Percentiles rank a stretch among this genome's conserved stretches.
Evolutionary conservation across 2,888 invertebrate genomes (phyloP).

Genomic region (Drosophila fungiperda): DNA sequence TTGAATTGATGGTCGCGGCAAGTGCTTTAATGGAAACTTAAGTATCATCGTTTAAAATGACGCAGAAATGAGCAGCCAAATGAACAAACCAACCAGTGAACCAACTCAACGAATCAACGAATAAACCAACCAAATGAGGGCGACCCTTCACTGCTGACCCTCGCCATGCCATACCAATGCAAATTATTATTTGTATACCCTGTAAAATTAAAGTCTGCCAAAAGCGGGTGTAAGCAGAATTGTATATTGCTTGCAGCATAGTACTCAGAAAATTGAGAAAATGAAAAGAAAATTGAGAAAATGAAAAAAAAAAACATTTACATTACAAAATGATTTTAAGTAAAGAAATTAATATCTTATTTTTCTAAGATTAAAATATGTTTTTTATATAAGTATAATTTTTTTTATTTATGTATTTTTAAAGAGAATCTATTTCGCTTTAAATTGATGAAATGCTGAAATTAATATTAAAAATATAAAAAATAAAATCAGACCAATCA

Average conservation of each 20-base stretch:
- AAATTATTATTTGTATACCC: slow-evolving; percentile 66
- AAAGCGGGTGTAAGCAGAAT: background rate
- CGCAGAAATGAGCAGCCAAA: slow-evolving; percentile 69
- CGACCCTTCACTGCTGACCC: slow-evolving; percentile 56
- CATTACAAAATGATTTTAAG: background rate
- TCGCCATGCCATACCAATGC: slow-evolving; percentile 69
- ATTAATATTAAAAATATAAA: background rate
- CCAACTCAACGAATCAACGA: slow-evolving; percentile 1
- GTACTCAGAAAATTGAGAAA: background rate
- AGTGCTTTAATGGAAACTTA: slow-evolving; percentile 81
- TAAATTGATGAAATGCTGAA: background rate
- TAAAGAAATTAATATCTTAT: background rate
- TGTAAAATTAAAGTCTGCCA: slow-evolving; percentile 2
- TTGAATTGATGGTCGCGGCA: slow-evolving; percentile 78
- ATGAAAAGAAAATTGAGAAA: background rate
- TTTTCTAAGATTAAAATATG: background rate
- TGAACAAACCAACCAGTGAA: slow-evolving; percentile 21
- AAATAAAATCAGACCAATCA: too few species aligned
- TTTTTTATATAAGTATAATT: background rate
- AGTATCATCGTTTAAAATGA: slow-evolving; percentile 81
- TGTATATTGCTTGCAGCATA: background rate
- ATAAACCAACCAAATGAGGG: slow-evolving; percentile 35
- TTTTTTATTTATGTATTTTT: background rate
- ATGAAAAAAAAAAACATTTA: background rate
- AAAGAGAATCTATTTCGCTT: background rate